phyloP scores from a whole-genome alignment of 2,113 vertebrate species.

The Condylura cristata region DNA sequence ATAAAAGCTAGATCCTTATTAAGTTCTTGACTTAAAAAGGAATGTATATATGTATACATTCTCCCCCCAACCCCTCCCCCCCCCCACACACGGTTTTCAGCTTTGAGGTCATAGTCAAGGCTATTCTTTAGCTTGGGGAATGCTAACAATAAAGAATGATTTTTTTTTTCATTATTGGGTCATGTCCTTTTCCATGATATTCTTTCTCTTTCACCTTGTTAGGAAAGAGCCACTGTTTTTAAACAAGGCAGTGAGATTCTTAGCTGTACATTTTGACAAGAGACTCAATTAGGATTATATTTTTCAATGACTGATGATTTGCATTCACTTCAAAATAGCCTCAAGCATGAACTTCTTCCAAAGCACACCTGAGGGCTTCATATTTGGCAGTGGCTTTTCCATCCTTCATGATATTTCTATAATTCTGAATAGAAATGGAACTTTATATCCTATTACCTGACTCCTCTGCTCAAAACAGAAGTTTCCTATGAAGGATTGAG shows the following conservation, averaged over 20 bases:
- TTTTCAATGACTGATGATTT: conserved; percentile 57
- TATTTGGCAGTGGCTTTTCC: not conserved
- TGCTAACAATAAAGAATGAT: not conserved
- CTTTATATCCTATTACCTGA: not conserved
- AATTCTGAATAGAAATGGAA: conserved; percentile 55
- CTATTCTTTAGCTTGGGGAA: conserved; percentile 19
- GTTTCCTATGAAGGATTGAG: not conserved
- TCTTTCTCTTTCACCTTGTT: not conserved
- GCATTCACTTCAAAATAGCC: conserved; percentile 52
- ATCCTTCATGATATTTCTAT: conserved; percentile 31
- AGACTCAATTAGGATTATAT: conserved; percentile 50
- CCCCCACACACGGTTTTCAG: not conserved
- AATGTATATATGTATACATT: not conserved
- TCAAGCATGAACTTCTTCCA: not conserved
- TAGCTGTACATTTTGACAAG: conserved; percentile 8
- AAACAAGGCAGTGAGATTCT: not conserved
- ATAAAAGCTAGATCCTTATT: conserved; percentile 3
- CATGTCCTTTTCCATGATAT: not conserved
- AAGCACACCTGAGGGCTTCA: not conserved
- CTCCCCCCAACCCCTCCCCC: too few species aligned
- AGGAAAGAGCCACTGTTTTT: not conserved
- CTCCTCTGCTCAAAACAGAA: not conserved
- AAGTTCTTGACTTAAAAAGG: not conserved
- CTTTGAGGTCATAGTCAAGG: not conserved
- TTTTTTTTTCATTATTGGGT: not conserved